A percentile compares a stretch with the other conserved stretches of the same genome.
Conservation (phyloP, 2,888 invertebrate genomes). For the Calameuta idolon region DNA sequence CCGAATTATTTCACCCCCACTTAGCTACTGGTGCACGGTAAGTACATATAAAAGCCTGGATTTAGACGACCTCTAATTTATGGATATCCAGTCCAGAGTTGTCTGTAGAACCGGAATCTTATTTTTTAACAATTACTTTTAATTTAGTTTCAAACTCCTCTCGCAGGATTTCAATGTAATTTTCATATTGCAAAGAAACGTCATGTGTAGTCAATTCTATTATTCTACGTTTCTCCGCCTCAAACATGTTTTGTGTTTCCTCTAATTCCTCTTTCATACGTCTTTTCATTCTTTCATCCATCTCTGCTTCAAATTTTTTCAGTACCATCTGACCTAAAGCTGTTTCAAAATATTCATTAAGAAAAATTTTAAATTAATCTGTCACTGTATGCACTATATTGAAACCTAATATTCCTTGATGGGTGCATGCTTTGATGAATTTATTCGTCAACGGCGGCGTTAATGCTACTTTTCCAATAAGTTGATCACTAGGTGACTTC, state of each 20-base stretch:
- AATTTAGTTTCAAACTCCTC: slow-evolving; percentile 39
- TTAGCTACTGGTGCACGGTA: neutral
- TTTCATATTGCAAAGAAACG: slow-evolving; percentile 35
- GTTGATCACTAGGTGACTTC: slow-evolving; percentile 46
- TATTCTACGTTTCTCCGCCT: slow-evolving; percentile 48
- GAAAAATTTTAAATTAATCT: neutral
- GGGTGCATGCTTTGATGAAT: slow-evolving; percentile 43
- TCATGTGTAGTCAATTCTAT: slow-evolving; percentile 33
- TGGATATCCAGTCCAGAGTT: neutral
- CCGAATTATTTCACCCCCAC: neutral
- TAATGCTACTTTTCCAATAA: slow-evolving; percentile 36
- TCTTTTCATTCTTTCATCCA: slow-evolving; percentile 38
- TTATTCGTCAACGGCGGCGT: slow-evolving; percentile 30
- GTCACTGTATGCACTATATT: neutral
- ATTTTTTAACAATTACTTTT: slow-evolving; percentile 31
- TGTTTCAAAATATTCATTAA: slow-evolving; percentile 10
- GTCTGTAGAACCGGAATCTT: neutral
- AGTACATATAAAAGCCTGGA: neutral
- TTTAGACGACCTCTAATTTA: neutral
- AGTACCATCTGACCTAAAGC: slow-evolving; percentile 44
- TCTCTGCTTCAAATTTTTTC: slow-evolving; percentile 35
- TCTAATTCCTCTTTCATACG: slow-evolving; percentile 34
- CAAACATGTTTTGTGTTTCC: slow-evolving; percentile 40
- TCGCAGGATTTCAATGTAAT: slow-evolving; percentile 34
- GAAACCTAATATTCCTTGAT: slow-evolving; percentile 48